A percentile compares a stretch with the other conserved stretches of the same genome.
Evolutionary conservation across 2,113 vertebrate species (phyloP).

Genomic region (Andinoacara biseriatus): DNA sequence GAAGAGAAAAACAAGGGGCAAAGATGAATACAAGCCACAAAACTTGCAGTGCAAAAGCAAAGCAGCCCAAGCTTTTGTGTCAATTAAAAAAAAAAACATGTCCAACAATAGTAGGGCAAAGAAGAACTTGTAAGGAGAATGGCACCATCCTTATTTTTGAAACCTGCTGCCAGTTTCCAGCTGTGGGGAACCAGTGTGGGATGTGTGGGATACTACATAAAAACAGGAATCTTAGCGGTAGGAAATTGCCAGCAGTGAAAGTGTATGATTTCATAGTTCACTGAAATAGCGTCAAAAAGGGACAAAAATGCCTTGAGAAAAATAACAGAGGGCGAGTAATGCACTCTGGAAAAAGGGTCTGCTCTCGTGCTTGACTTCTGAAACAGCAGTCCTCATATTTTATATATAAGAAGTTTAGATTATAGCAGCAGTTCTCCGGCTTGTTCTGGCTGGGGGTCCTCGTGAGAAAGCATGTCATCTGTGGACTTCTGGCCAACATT

Average conservation of each 20-base stretch:
- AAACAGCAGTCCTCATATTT: constrained; percentile 52
- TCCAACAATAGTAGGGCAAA: constrained; percentile 11
- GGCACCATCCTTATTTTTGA: constrained; percentile 20
- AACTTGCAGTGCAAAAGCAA: neutral
- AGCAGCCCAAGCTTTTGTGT: neutral
- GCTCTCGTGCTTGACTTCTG: constrained; percentile 32
- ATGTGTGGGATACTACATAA: constrained; percentile 46
- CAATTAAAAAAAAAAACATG: constrained; percentile 5
- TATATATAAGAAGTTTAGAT: constrained; percentile 50
- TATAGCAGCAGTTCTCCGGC: constrained; percentile 32
- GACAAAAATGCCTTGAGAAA: constrained; percentile 38
- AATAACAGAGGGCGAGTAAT: constrained; percentile 13
- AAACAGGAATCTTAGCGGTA: constrained; percentile 42
- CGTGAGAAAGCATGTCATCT: constrained; percentile 24
- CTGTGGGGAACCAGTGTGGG: constrained; percentile 51
- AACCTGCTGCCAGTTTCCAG: constrained; percentile 55
- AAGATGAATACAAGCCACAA: neutral
- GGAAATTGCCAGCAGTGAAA: constrained; percentile 43
- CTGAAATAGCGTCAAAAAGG: constrained; percentile 50
- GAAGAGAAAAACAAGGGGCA: neutral
- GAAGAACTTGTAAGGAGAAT: constrained; percentile 23
- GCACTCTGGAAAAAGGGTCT: constrained; percentile 3
- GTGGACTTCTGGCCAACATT: neutral
- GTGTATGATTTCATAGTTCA: constrained; percentile 67
- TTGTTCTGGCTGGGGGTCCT: constrained; percentile 21